Evolutionary conservation across 1,140 invertebrate species (phyloP), one percentile per base, ranked within the genome.

Genomic region (Zaprionus lachaisei): DNA sequence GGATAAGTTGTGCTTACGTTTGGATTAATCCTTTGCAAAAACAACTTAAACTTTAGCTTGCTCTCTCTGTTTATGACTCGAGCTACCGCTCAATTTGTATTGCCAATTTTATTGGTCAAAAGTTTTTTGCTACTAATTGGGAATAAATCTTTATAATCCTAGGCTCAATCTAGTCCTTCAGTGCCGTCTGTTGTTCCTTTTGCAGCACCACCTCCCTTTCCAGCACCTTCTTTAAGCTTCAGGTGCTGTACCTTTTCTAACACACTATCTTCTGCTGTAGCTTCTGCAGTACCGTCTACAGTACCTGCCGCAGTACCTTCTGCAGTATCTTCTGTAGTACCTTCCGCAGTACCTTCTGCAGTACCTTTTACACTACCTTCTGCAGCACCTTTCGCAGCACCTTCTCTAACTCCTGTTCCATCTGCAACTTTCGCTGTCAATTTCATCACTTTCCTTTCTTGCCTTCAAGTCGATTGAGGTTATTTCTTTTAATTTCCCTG

Each of bases 401-500:
- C 4, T 12, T 44, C n/a, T 1, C 0, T 1, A 28, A 28, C 31
- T 17, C 17, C 41, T 3, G n/a, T 6, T n/a, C 15, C n/a, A 17
- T 20, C 20, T 20, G 4, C 47, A 34, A 11, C 31, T 34, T 34
- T 20, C 47, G 11, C 9, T 24, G 20, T 6, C 47, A 24, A 51
- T 70, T 62, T 70, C 37, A 37, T 47, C 61, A 71, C 69, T 71
- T 71, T 71, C 69, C 28, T 54, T 9, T 1, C 15, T 24, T n/a
- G 47, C 26, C 17, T n/a, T 63, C 47, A 26, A 58, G 54, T 75
- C 72, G 60, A 75, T 75, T 71, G 54, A 15, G 54, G 54, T 24
- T 55, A 28, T 55, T 28, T 55, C 20, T 24, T 69, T 81, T 85
- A 85, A 84, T 84, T 84, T 84, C 82, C 82, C 82, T 51, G 49